phyloP scores from a whole-genome alignment of 1,140 invertebrate genomes.

The Harlomillsia oculata region DNA sequence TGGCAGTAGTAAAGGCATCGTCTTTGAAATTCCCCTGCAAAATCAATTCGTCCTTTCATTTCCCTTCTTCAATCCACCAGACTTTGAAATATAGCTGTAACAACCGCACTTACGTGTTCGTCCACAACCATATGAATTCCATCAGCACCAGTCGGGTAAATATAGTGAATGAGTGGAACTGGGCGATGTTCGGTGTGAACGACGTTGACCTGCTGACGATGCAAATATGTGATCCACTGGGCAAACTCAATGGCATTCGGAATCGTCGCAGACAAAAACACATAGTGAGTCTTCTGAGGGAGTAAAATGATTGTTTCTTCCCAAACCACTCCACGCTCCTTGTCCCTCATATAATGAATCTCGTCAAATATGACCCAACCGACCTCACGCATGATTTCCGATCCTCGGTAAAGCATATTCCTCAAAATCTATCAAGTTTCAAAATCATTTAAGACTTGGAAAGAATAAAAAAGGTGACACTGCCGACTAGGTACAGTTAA shows the following conservation, averaged over 20 bases:
- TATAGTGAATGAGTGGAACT: slow-evolving; percentile 94
- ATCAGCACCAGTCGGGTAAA: slow-evolving; percentile 89
- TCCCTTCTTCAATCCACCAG: background rate
- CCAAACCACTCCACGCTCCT: slow-evolving; percentile 98
- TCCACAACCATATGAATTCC: slow-evolving; percentile 94
- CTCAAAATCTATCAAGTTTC: slow-evolving; percentile 65
- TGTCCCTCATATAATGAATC: slow-evolving; percentile 99
- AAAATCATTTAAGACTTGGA: background rate
- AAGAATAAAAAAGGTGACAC: background rate
- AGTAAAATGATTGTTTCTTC: slow-evolving; percentile 97
- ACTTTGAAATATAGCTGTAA: background rate
- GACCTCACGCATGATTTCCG: slow-evolving; percentile 95
- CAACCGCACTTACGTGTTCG: slow-evolving; percentile 56
- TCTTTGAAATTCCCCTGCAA: slow-evolving; percentile 79
- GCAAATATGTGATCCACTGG: slow-evolving; percentile 95
- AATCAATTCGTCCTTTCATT: slow-evolving; percentile 9
- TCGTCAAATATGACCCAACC: slow-evolving; percentile 99
- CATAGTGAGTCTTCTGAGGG: slow-evolving; percentile 96
- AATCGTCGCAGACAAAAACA: slow-evolving; percentile 98
- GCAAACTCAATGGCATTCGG: slow-evolving; percentile 97
- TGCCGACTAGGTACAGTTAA: background rate
- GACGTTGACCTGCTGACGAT: slow-evolving; percentile 96
- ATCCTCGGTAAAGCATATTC: slow-evolving; percentile 97
- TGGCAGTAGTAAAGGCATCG: slow-evolving; percentile 94
- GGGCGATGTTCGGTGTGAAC: slow-evolving; percentile 98